Evolutionary conservation across 1,140 invertebrate species (phyloP), one percentile per base, ranked within the genome.

Genomic region (Delia radicum): DNA sequence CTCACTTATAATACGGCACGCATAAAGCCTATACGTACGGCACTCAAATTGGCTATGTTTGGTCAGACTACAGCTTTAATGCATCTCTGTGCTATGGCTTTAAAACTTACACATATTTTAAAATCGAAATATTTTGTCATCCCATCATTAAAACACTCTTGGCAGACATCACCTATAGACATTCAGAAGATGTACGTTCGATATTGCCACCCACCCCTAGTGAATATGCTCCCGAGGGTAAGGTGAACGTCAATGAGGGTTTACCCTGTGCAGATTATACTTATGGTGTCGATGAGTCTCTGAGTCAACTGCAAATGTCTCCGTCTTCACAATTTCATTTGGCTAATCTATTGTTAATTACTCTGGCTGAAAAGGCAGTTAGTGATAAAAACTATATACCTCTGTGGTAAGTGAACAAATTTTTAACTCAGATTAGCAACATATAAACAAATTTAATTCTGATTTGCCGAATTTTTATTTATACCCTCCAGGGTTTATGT

Each of bases 1-100:
- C 87, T 91, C 75, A 88, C 94, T 2, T 94, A 93, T 83, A 92
- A 92, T 86, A 87, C 93, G 75, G 92, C 93, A 0, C 91, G 91
- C 82, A 92, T 93, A 62, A 84, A 89, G 77, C 88, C 93, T 73
- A 87, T 93, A 62, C 92, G 93, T 78, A 90, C 91, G 76, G 91
- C 93, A 15, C 87, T 93, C 21, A 93, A 93, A 85, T 89, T 95
- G 80, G 92, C 93, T 74, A 89, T 90, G 63, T 89, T 90, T 78
- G 93, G 93, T 3, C 90, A 91, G 80, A 91, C 92, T 10, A 89
- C 88, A 46, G 92, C 94, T 78, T 85, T 94, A 46, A 88, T 94
- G 85, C 85, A 86, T 74, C 31, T 86, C 2, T 81, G 82, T 73
- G 82, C 85, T 7, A 85, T 86, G 83, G 85, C 85, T 1, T 26